Percentiles rank a stretch among this genome's conserved stretches.
Evolutionary conservation across 2,113 vertebrate genomes (phyloP).

Genomic region (Ceyx cyanopectus): DNA sequence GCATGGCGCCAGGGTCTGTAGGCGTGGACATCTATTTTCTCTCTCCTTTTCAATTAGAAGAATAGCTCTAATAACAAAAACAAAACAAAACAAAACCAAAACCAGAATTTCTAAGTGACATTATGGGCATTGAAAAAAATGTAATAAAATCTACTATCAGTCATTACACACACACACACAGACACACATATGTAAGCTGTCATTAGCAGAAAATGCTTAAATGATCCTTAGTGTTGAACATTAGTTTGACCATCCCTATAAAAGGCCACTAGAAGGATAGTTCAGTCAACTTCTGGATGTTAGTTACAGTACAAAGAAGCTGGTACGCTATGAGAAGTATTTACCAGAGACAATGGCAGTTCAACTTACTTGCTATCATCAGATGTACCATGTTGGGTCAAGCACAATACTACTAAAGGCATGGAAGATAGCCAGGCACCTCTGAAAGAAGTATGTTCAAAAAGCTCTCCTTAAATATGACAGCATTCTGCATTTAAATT

Average conservation of each 20-base stretch:
- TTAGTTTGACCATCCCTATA: neutral
- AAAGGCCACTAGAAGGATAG: neutral
- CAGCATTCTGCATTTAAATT: neutral
- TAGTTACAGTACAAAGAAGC: neutral
- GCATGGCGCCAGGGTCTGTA: conserved; percentile 91
- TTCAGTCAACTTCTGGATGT: conserved; percentile 4
- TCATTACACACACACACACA: conserved; percentile 14
- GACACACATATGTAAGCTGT: neutral
- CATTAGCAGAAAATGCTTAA: conserved; percentile 35
- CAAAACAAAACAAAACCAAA: conserved; percentile 37
- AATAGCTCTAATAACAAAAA: conserved; percentile 49
- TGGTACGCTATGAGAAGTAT: neutral
- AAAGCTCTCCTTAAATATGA: neutral
- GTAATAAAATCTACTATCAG: conserved; percentile 8
- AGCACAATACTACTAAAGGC: neutral
- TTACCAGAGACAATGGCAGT: neutral
- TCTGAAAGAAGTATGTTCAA: accelerated
- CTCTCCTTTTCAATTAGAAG: conserved; percentile 59
- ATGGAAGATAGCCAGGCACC: neutral
- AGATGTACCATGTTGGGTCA: neutral
- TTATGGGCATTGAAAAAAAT: conserved; percentile 16
- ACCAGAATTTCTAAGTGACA: conserved; percentile 58
- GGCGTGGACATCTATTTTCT: conserved; percentile 91
- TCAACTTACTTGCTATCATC: neutral
- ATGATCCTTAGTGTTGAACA: neutral